Percentiles rank a stretch among this genome's conserved stretches.
These are phyloP conservation scores for Glaucomys volans DNA, from an alignment of 2,113 vertebrate species.

Conservation along the genomic window DNA sequence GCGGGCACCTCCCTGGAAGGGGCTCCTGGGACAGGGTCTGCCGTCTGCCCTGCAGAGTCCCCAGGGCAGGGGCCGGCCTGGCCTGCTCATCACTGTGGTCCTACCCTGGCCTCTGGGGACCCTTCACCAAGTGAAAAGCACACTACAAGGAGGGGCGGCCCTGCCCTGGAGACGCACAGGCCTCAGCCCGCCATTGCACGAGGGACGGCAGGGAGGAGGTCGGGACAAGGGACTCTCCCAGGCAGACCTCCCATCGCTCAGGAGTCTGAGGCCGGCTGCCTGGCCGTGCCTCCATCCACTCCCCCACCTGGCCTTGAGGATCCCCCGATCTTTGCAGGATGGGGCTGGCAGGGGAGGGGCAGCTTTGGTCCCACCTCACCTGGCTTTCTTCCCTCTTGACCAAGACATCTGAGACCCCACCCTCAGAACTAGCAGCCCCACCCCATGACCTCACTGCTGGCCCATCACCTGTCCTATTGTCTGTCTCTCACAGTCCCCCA, in stretches of 20 bases:
- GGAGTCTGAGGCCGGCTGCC: not conserved
- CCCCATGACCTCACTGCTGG: accelerated
- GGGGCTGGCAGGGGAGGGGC: not conserved
- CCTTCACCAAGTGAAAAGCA: too few relatives aligned
- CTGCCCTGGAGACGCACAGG: accelerated
- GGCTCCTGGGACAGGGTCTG: accelerated
- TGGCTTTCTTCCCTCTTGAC: not conserved
- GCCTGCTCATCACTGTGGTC: not conserved
- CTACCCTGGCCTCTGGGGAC: not conserved
- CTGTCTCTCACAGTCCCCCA: accelerated
- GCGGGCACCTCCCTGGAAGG: not conserved
- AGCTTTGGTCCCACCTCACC: accelerated
- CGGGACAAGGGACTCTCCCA: not conserved
- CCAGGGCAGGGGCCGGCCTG: too few relatives aligned
- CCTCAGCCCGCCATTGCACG: accelerated
- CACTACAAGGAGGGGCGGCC: too few relatives aligned
- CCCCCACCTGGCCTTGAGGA: too few relatives aligned
- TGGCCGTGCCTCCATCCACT: accelerated
- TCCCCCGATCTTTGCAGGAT: not conserved
- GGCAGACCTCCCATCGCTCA: not conserved
- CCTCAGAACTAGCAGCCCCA: accelerated
- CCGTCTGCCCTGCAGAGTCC: too few relatives aligned
- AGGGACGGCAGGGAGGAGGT: too few relatives aligned
- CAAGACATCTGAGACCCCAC: accelerated
- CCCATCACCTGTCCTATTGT: not conserved